Evolutionary conservation across 2,113 vertebrate genomes (phyloP), one percentile per base, ranked within the genome.

Genomic region (Callipepla californica): DNA sequence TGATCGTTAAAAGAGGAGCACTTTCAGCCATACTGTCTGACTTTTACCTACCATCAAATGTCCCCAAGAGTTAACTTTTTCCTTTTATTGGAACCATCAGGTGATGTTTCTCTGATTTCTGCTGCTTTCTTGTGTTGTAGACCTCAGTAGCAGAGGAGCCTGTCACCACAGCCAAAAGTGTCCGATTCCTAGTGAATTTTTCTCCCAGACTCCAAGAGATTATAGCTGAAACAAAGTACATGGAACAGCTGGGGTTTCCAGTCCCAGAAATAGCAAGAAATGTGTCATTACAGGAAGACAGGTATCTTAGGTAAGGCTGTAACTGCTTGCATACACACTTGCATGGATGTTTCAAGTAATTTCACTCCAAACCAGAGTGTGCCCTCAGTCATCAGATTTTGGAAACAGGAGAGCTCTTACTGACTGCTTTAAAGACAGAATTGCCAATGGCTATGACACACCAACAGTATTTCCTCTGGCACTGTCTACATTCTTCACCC

Each of bases 261-360:
- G 86, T 99, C 42, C 98, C 98, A 6, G 96, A 98, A 45, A 75
- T 97, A 30, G 98, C 98, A 2, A 94, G 97, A 87, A 98, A 96
- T 1, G 92, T 99, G n/a, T 98, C 98, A 18, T 94, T 99, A 15
- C 98, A 98, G 90, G 98, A 99, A 76, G 95, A 98, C 57, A 98
- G 97, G 40, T 98, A 98, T 23, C 91, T 98, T 40, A 97, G 98
- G 99, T 99, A 96, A 92, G 65, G 30, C 40, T 80, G 34, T 12
- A 51, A 70, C 30, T 89, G 19, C 79, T 91, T 45, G 19, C 65
- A 42, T n/a, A 6, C 20, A 70, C 42, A 13, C 7, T 50, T 38
- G 6, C 1, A 13, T 9, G 38, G 50, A 32, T 9, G 11, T 84
- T 89, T 62, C 53, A 79, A 38, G 17, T 67, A 19, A 45, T 69